phyloP scores from a whole-genome alignment of 1,140 invertebrate genomes.

The Euwallacea fornicatus region DNA sequence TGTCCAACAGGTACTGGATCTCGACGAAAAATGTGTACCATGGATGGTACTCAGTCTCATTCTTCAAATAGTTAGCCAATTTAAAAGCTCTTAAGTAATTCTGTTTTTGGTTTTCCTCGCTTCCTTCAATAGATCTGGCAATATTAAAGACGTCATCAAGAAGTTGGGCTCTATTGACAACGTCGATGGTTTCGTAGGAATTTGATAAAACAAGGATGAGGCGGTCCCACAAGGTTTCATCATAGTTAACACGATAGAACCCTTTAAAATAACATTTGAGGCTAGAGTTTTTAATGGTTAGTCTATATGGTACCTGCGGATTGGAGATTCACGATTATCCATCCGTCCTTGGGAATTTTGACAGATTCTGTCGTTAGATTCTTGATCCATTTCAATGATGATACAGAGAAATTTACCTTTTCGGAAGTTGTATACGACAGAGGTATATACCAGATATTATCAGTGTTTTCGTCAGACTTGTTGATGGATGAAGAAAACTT shows the following conservation, averaged over 20 bases:
- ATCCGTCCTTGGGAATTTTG: too few relatives aligned
- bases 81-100: conserved; percentile 58
- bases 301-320: too few relatives aligned
- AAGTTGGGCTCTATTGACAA: conserved; percentile 59
- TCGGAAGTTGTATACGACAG: conserved; percentile 33
- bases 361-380: too few relatives aligned
- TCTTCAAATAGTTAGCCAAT: conserved; percentile 61
- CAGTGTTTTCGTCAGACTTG: conserved; percentile 4
- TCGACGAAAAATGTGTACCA: conserved; percentile 65
- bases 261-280: conserved; percentile 5
- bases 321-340: too few relatives aligned
- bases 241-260: conserved; percentile 40
- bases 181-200: conserved; percentile 21
- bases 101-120: conserved; percentile 42
- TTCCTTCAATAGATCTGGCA: conserved; percentile 47
- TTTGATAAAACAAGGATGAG: conserved; percentile 26
- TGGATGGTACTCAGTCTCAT: conserved; percentile 66
- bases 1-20: conserved; percentile 57
- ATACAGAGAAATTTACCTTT: conserved; percentile 55
- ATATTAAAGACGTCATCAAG: conserved; percentile 59
- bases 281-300: too few relatives aligned
- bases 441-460: conserved; percentile 32
- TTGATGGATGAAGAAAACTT: conserved; percentile 32
- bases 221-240: conserved; percentile 29
- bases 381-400: too few relatives aligned